Evolutionary conservation across 2,113 vertebrate genomes (phyloP), one percentile per base, ranked within the genome.

Genomic region (Esox niger): DNA sequence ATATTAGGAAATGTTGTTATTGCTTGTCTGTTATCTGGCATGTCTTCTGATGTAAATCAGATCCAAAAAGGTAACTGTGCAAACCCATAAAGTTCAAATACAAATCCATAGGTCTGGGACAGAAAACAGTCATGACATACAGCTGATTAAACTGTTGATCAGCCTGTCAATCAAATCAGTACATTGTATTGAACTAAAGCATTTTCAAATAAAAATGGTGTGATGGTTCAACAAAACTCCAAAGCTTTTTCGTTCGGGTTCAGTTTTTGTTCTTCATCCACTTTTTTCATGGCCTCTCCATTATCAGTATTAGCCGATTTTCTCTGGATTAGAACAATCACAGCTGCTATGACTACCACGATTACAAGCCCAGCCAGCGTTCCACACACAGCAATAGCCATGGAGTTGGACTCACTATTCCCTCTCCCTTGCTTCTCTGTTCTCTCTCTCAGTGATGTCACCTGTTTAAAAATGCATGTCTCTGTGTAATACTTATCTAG

Each of bases 391-490:
- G n/a, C 79, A 1, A 59, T 20, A 1, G 2, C 0, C n/a, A 47
- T 49, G 27, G 59, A 3, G 15, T 70, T 61, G 25, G n/a, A n/a
- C n/a, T n/a, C n/a, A n/a, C n/a, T n/a, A n/a, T n/a, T n/a, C n/a
- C 8, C 1, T 26, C 43, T 17, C 2, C 3, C n/a, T 6, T 5
- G 3, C 2, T 13, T 1, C 23, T 0, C 4, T 15, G 66, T 1
- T 15, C 6, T 35, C 13, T 43, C 38, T 6, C 27, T 75, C 64
- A 91, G 3, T 49, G 23, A 20, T 1, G 25, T 82, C 26, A 80
- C 84, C 59, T 80, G 81, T 61, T 85, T 89, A 8, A 72, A 74
- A 30, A 85, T 31, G 58, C 91, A 92, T 4, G 2, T 71, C 1
- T 69, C 20, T 20, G 56, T 26, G 31, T 35, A 38, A 13, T 73